Base-by-base conservation (phyloP, 2,797 vertebrate genomes). In the Glossophaga mutica region DNA sequence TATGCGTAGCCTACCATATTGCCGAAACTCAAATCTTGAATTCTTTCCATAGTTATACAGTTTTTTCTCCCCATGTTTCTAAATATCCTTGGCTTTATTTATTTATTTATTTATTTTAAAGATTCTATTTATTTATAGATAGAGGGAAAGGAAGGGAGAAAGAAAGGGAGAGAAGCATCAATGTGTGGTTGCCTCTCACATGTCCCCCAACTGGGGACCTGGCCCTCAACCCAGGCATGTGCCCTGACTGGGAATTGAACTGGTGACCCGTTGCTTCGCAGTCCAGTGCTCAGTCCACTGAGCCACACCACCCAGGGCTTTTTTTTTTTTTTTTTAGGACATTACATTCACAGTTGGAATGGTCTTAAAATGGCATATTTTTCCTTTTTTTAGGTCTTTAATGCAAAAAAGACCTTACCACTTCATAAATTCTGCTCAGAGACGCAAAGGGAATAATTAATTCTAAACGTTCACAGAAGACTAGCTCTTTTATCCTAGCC, bases 371-470 rank as follows among this genome's bases (percentile, higher is more conserved):
- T 96, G 62, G 21, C 9, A 93, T 84, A n/a, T 52, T 95, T 88
- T 46, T 14, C 50, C 24, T 67, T 48, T 90, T 92, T 85, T 91
- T n/a, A n/a, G 5, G 92, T 94, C n/a, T n/a, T 96, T 90, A 95
- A 77, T 91, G 79, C 68, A 82, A 93, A 89, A 92, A 67, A 16
- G 21, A 70, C 24, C 50, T 92, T 87, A 65, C 44, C 85, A 88
- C 88, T 90, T 95, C 82, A 39, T 95, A 90, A 96, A 94, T 95
- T 96, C 77, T 87, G 71, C 71, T 89, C 67, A 94, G 44, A 78
- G 50, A 84, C 87, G 96, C 95, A 79, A 79, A 92, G 77, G 70
- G 78, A 95, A 59, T 94, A 86, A 95, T 96, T 96, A 88, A 59
- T 55, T 92, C 48, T 85, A 34, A 92, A 92, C 82, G 88, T 11